Conservation (phyloP, 2,888 invertebrate species). For the Torymus auratus region DNA sequence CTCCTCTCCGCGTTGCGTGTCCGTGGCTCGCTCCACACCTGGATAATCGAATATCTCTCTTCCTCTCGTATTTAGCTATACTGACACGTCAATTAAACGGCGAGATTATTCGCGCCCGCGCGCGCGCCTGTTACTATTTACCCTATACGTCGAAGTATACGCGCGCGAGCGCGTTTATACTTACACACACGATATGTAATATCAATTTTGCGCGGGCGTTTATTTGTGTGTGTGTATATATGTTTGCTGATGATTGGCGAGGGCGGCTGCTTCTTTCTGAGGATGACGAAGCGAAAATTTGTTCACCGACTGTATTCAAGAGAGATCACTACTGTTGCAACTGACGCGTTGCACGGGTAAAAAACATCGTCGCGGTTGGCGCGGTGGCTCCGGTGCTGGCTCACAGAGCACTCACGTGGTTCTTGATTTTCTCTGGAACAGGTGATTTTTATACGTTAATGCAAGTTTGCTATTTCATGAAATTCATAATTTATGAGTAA, state of each 20-base stretch:
- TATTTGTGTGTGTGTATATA: too few relatives aligned
- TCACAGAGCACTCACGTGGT: slow-evolving; percentile 23
- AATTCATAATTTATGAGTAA: too few relatives aligned
- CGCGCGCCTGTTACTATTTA: background rate
- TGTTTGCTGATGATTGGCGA: too few relatives aligned
- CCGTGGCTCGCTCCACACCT: background rate
- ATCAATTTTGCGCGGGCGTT: too few relatives aligned
- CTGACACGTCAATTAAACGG: slow-evolving; percentile 3
- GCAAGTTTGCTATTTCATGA: too few relatives aligned
- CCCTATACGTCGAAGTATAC: background rate
- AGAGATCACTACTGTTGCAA: background rate
- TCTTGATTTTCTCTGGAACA: slow-evolving; percentile 39
- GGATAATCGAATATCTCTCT: slow-evolving; percentile 1
- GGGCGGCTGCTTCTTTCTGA: too few relatives aligned
- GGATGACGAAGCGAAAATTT: too few relatives aligned
- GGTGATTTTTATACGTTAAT: too few relatives aligned
- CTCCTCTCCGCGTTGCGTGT: background rate
- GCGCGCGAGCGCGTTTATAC: background rate
- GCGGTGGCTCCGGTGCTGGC: background rate
- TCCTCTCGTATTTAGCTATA: slow-evolving; percentile 12
- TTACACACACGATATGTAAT: background rate
- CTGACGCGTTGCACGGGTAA: background rate
- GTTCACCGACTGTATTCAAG: too few relatives aligned
- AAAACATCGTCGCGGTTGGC: background rate
- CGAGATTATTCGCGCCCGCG: slow-evolving; percentile 9